Evolutionary conservation across 2,888 invertebrate genomes (phyloP), one percentile per base, ranked within the genome.

Genomic region (Lymantria dispar): DNA sequence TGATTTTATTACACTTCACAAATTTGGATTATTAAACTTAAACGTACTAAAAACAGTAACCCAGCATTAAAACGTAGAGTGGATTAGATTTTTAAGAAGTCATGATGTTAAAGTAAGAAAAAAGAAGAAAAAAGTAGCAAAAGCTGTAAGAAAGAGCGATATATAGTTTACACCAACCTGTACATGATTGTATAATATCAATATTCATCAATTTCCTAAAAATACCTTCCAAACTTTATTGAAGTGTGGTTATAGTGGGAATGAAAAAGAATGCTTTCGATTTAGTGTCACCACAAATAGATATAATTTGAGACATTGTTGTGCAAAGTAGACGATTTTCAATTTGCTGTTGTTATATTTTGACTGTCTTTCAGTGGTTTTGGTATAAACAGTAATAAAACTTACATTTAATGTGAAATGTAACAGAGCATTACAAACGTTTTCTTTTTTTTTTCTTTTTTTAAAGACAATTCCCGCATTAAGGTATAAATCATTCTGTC

Each of bases 121-220:
- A 22, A 22, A n/a, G n/a, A n/a, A n/a, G n/a, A n/a, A n/a, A n/a
- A n/a, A n/a, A n/a, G n/a, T 22, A 5, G 22, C 22, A 22, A 22
- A 3, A 22, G 5, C 5, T 22, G 2, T 22, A 22, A 22, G 22
- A 5, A 22, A n/a, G 2, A 22, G 2, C 5, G 22, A 22, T 22
- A 22, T 3, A 12, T n/a, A 38, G 2, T 0, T 38, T 11, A 38
- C 1, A 38, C 7, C 38, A n/a, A 3, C 38, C 38, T 38, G n/a
- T 38, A 38, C n/a, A 38, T n/a, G 33, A 12, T n/a, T 7, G 38
- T n/a, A 49, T 50, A 50, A 53, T 61, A 58, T 67, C 56, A 67
- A 58, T 64, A 56, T 63, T 50, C 49, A 64, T 55, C 50, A 43
- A 56, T 54, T 64, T 50, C 41, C 46, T 42, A 46, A 61, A 61